Conservation (phyloP, 2,888 invertebrate genomes). For the Latrodectus elegans region DNA sequence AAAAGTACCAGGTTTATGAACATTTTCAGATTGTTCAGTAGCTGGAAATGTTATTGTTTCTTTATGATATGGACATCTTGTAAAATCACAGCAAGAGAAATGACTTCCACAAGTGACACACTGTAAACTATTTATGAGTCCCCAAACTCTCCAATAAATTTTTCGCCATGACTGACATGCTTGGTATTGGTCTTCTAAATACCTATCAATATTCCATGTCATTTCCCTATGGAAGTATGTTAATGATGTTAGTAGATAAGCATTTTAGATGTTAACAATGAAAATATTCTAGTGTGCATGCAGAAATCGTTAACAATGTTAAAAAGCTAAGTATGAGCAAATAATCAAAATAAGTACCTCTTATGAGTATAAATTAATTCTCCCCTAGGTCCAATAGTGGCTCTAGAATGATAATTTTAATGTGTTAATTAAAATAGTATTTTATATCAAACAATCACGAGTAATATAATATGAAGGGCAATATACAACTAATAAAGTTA, state of each 20-base stretch:
- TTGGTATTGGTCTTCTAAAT: constrained; percentile 84
- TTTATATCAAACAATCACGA: neutral
- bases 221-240: constrained; percentile 79
- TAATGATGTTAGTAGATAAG: too few species aligned
- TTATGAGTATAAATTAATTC: constrained; percentile 59
- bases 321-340: neutral
- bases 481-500: too few species aligned
- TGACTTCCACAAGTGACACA: constrained; percentile 82
- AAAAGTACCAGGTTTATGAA: constrained; percentile 77
- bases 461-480: too few species aligned
- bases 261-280: too few species aligned
- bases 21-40: constrained; percentile 45
- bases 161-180: constrained; percentile 90
- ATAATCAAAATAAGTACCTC: constrained; percentile 33
- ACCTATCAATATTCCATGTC: constrained; percentile 86
- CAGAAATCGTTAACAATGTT: too few species aligned
- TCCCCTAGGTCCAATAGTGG: constrained; percentile 57
- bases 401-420: constrained; percentile 47
- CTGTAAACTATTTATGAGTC: constrained; percentile 88
- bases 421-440: neutral
- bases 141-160: constrained; percentile 96
- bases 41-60: constrained; percentile 73
- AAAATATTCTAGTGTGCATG: too few species aligned
- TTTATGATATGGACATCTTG: constrained; percentile 76
- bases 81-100: constrained; percentile 78